Base-by-base conservation (phyloP, 64 coral and sea anemone genomes). In the Montipora efflorescens region DNA sequence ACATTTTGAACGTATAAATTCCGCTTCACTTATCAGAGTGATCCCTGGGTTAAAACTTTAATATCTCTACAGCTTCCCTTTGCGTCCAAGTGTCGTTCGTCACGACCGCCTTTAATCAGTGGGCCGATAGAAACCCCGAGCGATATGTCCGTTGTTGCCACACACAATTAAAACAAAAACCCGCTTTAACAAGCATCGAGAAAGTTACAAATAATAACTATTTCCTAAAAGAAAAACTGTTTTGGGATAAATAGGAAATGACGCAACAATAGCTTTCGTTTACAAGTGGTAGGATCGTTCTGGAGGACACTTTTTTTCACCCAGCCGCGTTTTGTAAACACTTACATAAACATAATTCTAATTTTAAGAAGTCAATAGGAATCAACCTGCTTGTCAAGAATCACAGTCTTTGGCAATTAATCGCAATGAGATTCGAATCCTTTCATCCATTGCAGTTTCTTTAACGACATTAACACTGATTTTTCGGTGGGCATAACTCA, bases 271-370 rank as follows among this genome's bases (percentile, higher is more conserved):
- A 71, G 62, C 36, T 47, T 49, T 20, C 46, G 67, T 46, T 16
- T 16, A 69, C 61, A 86, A 71, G 44, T 13, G 14, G 1, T 86
- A 64, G 64, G 18, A 71, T 71, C 19, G 82, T 22, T 71, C 46
- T 86, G 21, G 68, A 72, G 82, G 71, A 45, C 45, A 13, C 6
- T 78, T 49, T 71, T 86, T 11, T 8, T 50, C 48, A 48, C 45
- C 28, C 82, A 86, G 15, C 18, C 59, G 64, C 21, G 66, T 86
- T 86, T 71, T 50, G 64, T 71, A 86, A 86, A 86, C 82, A 86
- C 82, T 86, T 86, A 45, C 71, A 71, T 21, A 71, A 71, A 23
- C 19, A 21, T 71, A 86, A 86, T 44, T 66, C 45, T 72, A 48
- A 70, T 48, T 45, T 51, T 14, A 84, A 22, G 7, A 86, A 86